Evolutionary conservation across 2,888 invertebrate species (phyloP).

Genomic region (Amblyteles armatorius): DNA sequence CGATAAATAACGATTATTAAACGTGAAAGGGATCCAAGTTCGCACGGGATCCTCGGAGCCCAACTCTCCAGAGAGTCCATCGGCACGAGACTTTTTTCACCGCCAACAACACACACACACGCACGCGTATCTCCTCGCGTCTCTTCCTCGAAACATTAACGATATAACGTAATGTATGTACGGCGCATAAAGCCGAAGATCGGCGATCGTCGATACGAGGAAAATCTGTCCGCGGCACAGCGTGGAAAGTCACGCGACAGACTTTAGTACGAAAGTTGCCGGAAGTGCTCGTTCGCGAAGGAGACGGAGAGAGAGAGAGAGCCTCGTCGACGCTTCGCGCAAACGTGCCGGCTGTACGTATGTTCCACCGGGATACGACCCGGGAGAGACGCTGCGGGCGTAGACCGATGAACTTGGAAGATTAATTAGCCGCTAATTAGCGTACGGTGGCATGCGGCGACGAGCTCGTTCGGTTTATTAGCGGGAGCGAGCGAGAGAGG

Average conservation of each 20-base stretch:
- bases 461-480: slow-evolving; percentile 56
- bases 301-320: neutral
- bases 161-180: neutral
- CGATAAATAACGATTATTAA: slow-evolving; percentile 59
- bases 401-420: slow-evolving; percentile 66
- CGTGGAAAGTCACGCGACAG: slow-evolving; percentile 66
- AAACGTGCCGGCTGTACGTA: slow-evolving; percentile 35
- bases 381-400: slow-evolving; percentile 42
- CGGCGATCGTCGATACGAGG: slow-evolving; percentile 58
- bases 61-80: slow-evolving; percentile 16
- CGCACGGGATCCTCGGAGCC: slow-evolving; percentile 29
- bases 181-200: slow-evolving; percentile 8
- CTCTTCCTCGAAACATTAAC: slow-evolving; percentile 57
- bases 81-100: slow-evolving; percentile 36
- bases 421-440: slow-evolving; percentile 71
- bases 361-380: neutral
- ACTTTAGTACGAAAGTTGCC: slow-evolving; percentile 58
- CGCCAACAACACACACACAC: neutral
- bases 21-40: slow-evolving; percentile 60
- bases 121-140: slow-evolving; percentile 17
- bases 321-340: slow-evolving; percentile 30
- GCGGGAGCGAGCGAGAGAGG: slow-evolving; percentile 47
- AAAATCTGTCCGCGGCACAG: slow-evolving; percentile 58
- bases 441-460: slow-evolving; percentile 59
- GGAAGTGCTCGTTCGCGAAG: slow-evolving; percentile 56